A percentile compares a stretch with the other conserved stretches of the same genome.
Conservation (phyloP, 2,113 vertebrate genomes). For the Hiodon tergisus region DNA sequence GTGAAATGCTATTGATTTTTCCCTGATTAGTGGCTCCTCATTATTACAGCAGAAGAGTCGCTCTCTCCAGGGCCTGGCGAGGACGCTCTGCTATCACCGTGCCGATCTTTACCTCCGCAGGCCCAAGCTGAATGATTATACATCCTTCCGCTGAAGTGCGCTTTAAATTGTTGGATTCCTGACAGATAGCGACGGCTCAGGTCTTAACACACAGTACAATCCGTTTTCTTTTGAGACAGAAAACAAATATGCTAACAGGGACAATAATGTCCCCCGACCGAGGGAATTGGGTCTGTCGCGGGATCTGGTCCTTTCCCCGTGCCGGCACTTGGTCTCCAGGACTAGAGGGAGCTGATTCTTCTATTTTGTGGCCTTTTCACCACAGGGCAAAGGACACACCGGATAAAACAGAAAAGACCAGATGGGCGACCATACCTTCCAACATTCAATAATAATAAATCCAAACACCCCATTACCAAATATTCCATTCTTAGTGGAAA, state of each 20-base stretch:
- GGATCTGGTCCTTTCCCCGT: neutral
- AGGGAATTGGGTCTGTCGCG: no score
- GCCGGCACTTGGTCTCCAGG: neutral
- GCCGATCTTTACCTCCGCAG: conserved; percentile 35
- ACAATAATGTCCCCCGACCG: no score
- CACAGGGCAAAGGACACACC: no score
- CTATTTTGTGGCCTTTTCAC: no score
- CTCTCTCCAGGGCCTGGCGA: conserved; percentile 3
- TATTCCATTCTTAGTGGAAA: no score
- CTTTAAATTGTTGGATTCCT: conserved; percentile 54
- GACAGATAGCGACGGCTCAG: conserved; percentile 37
- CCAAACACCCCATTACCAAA: neutral
- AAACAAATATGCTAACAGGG: neutral
- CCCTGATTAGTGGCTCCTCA: neutral
- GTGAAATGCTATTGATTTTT: neutral
- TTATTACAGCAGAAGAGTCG: neutral
- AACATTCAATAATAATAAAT: neutral
- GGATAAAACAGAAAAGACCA: no score
- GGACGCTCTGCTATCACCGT: conserved; percentile 25
- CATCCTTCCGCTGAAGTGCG: conserved; percentile 41
- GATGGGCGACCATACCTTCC: no score
- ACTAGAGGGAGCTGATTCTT: neutral
- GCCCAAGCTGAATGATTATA: conserved; percentile 53
- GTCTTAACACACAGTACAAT: conserved; percentile 21
- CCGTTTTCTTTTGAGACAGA: neutral